Evolutionary conservation across 2,888 invertebrate genomes (phyloP).

Genomic region (Catocala fraxini): DNA sequence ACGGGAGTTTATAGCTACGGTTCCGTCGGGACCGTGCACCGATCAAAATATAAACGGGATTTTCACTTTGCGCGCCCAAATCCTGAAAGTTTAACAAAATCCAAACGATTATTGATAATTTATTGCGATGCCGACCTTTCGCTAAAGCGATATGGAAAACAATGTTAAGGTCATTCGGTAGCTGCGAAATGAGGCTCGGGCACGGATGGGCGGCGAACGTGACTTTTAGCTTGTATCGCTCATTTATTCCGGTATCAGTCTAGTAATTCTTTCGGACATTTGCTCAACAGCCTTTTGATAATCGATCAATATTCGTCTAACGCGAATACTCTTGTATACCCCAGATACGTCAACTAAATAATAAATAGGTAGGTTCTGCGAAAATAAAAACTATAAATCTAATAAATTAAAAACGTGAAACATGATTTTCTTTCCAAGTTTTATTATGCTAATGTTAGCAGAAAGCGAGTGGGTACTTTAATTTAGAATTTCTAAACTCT

Average conservation of each 20-base stretch:
- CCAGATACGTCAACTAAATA: neutral
- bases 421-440: neutral
- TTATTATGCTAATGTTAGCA: conserved; percentile 13
- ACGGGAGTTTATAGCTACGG: conserved; percentile 58
- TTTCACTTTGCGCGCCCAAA: conserved; percentile 67
- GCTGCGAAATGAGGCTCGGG: conserved; percentile 44
- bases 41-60: conserved; percentile 69
- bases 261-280: conserved; percentile 41
- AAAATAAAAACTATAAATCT: neutral
- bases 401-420: neutral
- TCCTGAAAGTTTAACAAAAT: conserved; percentile 67
- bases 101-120: conserved; percentile 69
- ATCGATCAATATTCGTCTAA: conserved; percentile 39
- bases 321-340: conserved; percentile 8
- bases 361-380: neutral
- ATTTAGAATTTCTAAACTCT: conserved; percentile 25
- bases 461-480: conserved; percentile 5
- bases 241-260: conserved; percentile 41
- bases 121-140: conserved; percentile 61
- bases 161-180: conserved; percentile 53
- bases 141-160: conserved; percentile 49
- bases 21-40: conserved; percentile 60
- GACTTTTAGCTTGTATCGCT: conserved; percentile 51
- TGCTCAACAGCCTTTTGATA: conserved; percentile 41
- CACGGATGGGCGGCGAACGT: conserved; percentile 49